Conservation (phyloP, 2,113 vertebrate genomes). For the Pica pica region DNA sequence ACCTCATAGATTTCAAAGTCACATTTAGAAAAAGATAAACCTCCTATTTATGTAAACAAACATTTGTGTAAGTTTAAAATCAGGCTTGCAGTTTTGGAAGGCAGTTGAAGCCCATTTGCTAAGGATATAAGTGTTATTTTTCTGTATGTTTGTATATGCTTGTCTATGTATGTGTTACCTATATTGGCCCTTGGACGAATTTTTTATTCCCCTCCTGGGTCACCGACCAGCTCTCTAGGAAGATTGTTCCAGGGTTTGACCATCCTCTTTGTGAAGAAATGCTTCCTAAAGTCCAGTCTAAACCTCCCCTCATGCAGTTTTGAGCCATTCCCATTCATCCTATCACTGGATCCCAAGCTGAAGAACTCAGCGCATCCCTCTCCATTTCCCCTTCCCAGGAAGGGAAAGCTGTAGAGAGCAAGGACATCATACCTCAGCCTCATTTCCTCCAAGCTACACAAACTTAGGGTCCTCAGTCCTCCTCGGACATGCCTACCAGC, state of each 20-base stretch:
- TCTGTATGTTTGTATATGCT: neutral
- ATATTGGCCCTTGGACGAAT: neutral
- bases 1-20: neutral
- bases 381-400: neutral
- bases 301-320: no score
- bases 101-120: neutral
- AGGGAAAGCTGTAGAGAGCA: neutral
- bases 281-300: neutral
- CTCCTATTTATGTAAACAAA: neutral
- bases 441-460: neutral
- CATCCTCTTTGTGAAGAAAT: neutral
- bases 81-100: neutral
- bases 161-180: neutral
- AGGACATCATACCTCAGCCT: neutral
- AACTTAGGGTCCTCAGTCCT: no score
- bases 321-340: neutral
- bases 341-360: neutral
- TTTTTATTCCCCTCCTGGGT: neutral
- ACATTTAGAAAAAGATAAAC: neutral
- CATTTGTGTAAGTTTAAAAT: neutral
- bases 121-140: neutral
- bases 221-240: rapidly evolving
- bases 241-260: neutral
- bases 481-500: no score
- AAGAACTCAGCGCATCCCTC: neutral